Evolutionary conservation across 2,113 vertebrate genomes (phyloP).

Genomic region (Epinephelus fuscoguttatus): DNA sequence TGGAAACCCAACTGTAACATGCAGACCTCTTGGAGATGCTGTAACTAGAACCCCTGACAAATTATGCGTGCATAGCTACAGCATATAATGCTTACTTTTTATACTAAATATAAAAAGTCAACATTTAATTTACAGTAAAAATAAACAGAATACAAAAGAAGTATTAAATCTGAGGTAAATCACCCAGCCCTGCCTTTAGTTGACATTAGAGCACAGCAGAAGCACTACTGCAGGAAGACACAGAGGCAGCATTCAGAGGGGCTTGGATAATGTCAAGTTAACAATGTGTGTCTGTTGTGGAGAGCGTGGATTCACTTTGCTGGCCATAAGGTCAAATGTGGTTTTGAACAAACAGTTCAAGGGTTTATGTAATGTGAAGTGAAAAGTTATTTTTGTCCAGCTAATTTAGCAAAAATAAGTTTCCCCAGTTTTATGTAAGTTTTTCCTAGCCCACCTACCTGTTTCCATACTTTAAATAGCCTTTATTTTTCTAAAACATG

Average conservation of each 20-base stretch:
- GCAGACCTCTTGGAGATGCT: not conserved
- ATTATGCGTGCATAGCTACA: not conserved
- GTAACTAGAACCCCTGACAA: not conserved
- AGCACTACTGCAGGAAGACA: constrained; percentile 30
- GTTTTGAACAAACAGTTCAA: constrained; percentile 20
- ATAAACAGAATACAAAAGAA: not conserved
- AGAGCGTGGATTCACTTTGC: constrained; percentile 47
- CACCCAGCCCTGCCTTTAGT: not conserved
- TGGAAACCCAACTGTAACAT: no score
- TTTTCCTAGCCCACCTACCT: not conserved
- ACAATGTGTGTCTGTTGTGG: constrained; percentile 63
- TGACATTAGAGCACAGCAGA: constrained; percentile 44
- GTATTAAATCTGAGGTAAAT: not conserved
- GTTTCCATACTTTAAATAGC: not conserved
- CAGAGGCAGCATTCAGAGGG: constrained; percentile 47
- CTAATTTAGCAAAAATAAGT: not conserved
- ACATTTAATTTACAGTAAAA: not conserved
- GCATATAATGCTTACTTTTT: not conserved
- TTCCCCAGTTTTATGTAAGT: not conserved
- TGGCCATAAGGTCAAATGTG: constrained; percentile 36
- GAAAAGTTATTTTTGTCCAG: not conserved
- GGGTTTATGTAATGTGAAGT: constrained; percentile 8
- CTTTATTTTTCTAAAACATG: not conserved
- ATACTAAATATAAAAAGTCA: not conserved
- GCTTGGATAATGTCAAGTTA: constrained; percentile 67